Percentiles rank a stretch among this genome's conserved stretches.
Conservation (phyloP, 1,140 invertebrate genomes). For the Trachelipus rathkii region DNA sequence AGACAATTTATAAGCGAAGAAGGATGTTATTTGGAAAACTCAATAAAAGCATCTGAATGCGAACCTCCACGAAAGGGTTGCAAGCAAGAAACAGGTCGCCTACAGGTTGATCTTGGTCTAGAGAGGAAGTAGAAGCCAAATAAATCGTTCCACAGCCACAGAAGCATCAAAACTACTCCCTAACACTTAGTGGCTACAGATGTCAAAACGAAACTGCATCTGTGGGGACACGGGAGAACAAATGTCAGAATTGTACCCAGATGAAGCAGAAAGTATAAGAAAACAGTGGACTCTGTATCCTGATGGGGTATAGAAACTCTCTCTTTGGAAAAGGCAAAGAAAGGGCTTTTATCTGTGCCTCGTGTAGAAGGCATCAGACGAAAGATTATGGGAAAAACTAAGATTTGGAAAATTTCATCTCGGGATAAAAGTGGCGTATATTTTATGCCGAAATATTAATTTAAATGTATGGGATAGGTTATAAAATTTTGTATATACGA, state of each 20-base stretch:
- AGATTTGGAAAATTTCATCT: not conserved
- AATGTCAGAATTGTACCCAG: conserved; percentile 32
- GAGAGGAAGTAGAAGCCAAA: conserved; percentile 24
- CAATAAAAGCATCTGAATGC: conserved; percentile 36
- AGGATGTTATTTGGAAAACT: conserved; percentile 40
- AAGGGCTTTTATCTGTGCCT: not conserved
- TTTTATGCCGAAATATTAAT: not conserved
- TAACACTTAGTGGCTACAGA: conserved; percentile 27
- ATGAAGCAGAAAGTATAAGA: not conserved
- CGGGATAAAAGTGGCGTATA: not conserved
- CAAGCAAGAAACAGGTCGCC: conserved; percentile 17
- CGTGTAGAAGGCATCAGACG: not conserved
- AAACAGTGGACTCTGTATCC: not conserved
- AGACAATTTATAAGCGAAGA: conserved; percentile 37
- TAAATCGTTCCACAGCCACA: conserved; percentile 14
- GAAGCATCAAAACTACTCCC: conserved; percentile 28
- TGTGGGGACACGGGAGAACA: conserved; percentile 40
- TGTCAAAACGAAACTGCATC: conserved; percentile 36
- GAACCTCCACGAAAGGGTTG: conserved; percentile 17
- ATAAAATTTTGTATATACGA: not conserved
- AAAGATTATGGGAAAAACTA: conserved; percentile 5
- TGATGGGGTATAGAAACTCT: not conserved
- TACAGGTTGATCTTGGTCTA: not conserved
- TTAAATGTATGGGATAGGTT: not conserved
- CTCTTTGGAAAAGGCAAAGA: not conserved